Percentiles rank a stretch among this genome's conserved stretches.
Evolutionary conservation across 2,113 vertebrate species (phyloP).

Genomic region (Tachysurus fulvidraco): DNA sequence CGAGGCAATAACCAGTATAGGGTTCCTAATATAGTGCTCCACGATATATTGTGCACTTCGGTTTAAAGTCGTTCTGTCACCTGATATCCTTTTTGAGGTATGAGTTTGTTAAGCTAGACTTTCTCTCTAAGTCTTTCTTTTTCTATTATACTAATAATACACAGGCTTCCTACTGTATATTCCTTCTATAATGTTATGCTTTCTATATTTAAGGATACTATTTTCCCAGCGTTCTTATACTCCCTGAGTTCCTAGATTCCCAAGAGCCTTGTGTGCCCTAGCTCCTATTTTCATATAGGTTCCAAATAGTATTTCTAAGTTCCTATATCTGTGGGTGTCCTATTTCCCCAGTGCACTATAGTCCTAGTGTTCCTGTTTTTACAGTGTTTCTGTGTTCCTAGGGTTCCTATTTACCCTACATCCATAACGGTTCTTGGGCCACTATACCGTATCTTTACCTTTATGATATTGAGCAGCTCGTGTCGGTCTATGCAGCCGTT

Average conservation of each 20-base stretch:
- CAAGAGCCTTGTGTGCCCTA: neutral
- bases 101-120: too few relatives aligned
- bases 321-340: neutral
- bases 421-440: neutral
- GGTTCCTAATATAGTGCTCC: neutral
- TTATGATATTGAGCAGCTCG: conserved; percentile 89
- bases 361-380: neutral
- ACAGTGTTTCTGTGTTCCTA: neutral
- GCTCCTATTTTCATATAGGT: neutral
- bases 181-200: too few relatives aligned
- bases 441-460: conserved; percentile 69
- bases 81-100: neutral
- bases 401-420: neutral
- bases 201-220: neutral
- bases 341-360: neutral
- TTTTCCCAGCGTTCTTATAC: neutral
- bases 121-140: too few relatives aligned
- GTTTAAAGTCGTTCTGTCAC: neutral
- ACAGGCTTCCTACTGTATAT: neutral
- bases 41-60: neutral
- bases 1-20: too few relatives aligned
- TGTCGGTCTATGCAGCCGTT: conserved; percentile 90
- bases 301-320: neutral
- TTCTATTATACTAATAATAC: neutral
- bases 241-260: neutral